phyloP scores from a whole-genome alignment of 2,888 invertebrate genomes.

The Aphodius granarius region DNA sequence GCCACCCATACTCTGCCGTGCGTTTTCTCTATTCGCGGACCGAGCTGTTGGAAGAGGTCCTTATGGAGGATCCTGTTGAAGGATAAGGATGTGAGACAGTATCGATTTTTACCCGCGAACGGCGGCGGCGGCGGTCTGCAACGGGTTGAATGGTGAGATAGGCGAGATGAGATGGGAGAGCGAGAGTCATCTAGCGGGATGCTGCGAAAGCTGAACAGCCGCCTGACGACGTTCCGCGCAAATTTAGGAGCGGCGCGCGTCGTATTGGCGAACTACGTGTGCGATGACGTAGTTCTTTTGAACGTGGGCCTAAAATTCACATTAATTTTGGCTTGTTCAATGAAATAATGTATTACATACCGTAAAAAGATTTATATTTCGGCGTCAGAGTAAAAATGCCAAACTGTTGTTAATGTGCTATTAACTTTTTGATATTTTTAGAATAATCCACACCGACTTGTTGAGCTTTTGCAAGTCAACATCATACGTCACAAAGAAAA shows the following conservation, averaged over 20 bases:
- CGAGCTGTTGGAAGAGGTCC: background rate
- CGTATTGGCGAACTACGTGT: background rate
- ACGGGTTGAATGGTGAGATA: constrained; percentile 37
- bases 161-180: constrained; percentile 39
- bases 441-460: no score
- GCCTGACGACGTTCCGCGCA: background rate
- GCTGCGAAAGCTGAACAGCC: constrained; percentile 34
- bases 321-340: background rate
- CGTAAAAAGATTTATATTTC: no score
- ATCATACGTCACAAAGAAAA: no score
- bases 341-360: no score
- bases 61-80: constrained; percentile 24
- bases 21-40: background rate
- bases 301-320: background rate
- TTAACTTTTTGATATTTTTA: no score
- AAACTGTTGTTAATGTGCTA: no score
- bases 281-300: background rate
- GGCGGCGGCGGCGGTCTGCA: constrained; percentile 27
- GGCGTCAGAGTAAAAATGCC: no score
- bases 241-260: no score
- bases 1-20: background rate
- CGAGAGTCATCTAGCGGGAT: constrained; percentile 46
- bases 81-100: constrained; percentile 40
- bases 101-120: constrained; percentile 51
- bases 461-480: no score